Evolutionary conservation across 2,888 invertebrate species (phyloP), one percentile per base, ranked within the genome.

Genomic region (Drosophila macrothrix): DNA sequence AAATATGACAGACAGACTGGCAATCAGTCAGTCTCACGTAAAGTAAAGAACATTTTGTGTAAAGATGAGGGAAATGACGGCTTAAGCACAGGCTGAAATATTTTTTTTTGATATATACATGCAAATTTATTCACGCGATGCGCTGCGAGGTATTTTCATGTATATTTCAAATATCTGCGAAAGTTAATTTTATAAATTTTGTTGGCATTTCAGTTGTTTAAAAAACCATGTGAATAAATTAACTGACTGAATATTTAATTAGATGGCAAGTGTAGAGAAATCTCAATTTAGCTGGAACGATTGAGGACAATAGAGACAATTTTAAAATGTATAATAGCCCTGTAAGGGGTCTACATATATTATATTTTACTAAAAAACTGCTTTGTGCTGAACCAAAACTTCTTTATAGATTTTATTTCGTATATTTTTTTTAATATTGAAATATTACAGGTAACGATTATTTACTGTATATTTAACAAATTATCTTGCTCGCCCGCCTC

Each of bases 51-150:
- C 73, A 80, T 80, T 80, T 67, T 65, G 55, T 69, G 65, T 69
- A 62, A 73, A 80, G 67, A 67, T 71, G 62, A 60, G 64, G 68
- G 46, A 77, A 83, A 73, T 50, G 77, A 62, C 69, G 59, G 55
- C 68, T 70, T 54, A 84, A 82, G 71, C 80, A 74, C 56, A 52
- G 37, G 37, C 73, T 69, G 67, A 63, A 78, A 64, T 66, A 78
- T 72, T 60, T 58, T 54, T 54, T 46, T 60, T 53, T 63, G 58
- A 67, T 67, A 70, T 64, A 70, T 61, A 79, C 68, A 76, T 28
- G 14, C 14, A 79, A 70, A 76, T 78, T 74, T 39, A 61, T 52
- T 52, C 41, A 28, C 14, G 25, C 59, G 5, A 9, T 49, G 43
- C 25, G 39, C 1, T 1, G 6, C 49, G 43, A 29, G 9, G 7